A percentile compares a stretch with the other conserved stretches of the same genome.
These are phyloP conservation scores for Puffinus mauretanicus DNA, from an alignment of 2,113 vertebrate species.

Conservation along the genomic window DNA sequence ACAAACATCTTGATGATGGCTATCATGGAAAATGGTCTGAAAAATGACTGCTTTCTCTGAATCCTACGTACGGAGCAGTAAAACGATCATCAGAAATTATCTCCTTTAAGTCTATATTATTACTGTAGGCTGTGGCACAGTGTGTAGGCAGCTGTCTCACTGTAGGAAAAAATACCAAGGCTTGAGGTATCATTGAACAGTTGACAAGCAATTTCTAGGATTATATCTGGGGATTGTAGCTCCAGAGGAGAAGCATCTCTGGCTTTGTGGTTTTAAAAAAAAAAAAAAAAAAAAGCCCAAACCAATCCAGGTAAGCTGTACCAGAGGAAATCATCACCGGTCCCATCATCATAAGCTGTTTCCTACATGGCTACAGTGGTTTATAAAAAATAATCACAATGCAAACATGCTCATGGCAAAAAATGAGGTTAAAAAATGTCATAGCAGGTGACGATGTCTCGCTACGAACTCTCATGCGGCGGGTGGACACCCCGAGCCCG, in stretches of 20 bases:
- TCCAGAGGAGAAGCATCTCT: neutral
- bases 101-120: neutral
- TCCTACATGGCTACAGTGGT: neutral
- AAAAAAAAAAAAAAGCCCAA: too few relatives aligned
- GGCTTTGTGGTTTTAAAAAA: neutral
- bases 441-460: neutral
- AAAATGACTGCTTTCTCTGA: neutral
- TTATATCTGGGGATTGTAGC: neutral
- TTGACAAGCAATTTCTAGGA: neutral
- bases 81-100: neutral
- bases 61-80: neutral
- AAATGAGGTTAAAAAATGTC: neutral
- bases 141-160: neutral
- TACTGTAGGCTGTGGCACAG: neutral
- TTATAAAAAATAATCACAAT: neutral
- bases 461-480: rapidly evolving
- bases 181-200: neutral
- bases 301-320: neutral
- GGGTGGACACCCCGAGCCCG: rapidly evolving
- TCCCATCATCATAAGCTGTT: neutral
- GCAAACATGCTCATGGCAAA: neutral
- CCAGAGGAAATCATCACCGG: neutral
- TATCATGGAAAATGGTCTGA: neutral
- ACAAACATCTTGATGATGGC: neutral
- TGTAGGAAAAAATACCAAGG: neutral